A percentile compares a stretch with the other conserved stretches of the same genome.
Evolutionary conservation across 2,888 invertebrate genomes (phyloP).

Genomic region (Dasysyrphus albostriatus): DNA sequence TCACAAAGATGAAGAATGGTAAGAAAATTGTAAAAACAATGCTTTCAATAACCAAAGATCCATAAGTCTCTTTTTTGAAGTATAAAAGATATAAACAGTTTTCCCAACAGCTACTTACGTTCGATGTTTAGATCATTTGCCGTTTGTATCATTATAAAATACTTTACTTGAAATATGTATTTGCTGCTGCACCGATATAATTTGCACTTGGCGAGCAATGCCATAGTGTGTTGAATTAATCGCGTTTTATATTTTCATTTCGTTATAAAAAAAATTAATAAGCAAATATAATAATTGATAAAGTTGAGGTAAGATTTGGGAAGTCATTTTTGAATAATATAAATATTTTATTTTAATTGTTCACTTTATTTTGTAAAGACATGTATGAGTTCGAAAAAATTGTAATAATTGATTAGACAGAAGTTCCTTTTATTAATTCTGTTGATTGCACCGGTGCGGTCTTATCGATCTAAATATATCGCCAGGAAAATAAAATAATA

Average conservation of each 20-base stretch:
- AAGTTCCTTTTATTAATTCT: slow-evolving; percentile 15
- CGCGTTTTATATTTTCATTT: slow-evolving; percentile 83
- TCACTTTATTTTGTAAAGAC: slow-evolving; percentile 24
- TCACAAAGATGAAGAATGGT: slow-evolving; percentile 99
- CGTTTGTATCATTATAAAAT: slow-evolving; percentile 59
- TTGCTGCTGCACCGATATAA: slow-evolving; percentile 65
- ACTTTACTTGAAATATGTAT: slow-evolving; percentile 54
- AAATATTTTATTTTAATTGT: slow-evolving; percentile 48
- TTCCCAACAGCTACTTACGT: slow-evolving; percentile 71
- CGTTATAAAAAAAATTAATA: slow-evolving; percentile 78
- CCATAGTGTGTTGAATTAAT: slow-evolving; percentile 81
- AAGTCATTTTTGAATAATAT: slow-evolving; percentile 75
- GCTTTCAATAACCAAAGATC: slow-evolving; percentile 44
- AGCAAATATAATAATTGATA: slow-evolving; percentile 76
- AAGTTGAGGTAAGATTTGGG: slow-evolving; percentile 83
- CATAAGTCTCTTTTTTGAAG: slow-evolving; percentile 54
- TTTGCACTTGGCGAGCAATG: slow-evolving; percentile 84
- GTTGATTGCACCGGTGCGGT: slow-evolving; percentile 41
- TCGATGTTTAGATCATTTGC: slow-evolving; percentile 65
- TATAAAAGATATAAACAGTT: slow-evolving; percentile 53
- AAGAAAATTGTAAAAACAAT: slow-evolving; percentile 82
- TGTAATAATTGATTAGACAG: neutral
- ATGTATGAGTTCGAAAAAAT: slow-evolving; percentile 4
- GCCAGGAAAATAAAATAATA: slow-evolving; percentile 15
- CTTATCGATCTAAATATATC: slow-evolving; percentile 27